Evolutionary conservation across 2,888 invertebrate genomes (phyloP).

Genomic region (Coelopa pilipes): DNA sequence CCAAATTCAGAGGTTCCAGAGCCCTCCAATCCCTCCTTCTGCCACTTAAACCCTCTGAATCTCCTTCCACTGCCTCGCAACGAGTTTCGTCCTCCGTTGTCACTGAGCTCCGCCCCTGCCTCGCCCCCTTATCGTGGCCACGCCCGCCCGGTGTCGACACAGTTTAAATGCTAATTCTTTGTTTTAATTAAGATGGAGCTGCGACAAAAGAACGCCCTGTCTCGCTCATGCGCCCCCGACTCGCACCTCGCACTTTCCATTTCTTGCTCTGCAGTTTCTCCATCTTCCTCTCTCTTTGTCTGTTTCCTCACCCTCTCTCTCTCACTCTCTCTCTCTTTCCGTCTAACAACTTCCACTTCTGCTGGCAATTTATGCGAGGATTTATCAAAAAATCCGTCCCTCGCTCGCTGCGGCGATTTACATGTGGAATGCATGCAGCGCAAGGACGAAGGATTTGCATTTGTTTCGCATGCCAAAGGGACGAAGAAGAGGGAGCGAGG

Average conservation of each 20-base stretch:
- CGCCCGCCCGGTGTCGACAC: not conserved
- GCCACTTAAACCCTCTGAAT: not conserved
- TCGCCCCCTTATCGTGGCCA: not conserved
- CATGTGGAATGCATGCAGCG: constrained; percentile 13
- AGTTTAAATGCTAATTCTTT: constrained; percentile 27
- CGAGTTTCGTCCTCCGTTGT: too few species aligned
- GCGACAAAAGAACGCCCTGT: not conserved
- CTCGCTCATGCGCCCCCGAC: not conserved
- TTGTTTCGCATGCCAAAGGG: not conserved
- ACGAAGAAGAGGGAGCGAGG: too few species aligned
- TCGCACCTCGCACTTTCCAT: not conserved
- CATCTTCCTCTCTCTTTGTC: too few species aligned
- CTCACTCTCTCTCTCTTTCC: not conserved
- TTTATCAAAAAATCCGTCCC: constrained; percentile 10
- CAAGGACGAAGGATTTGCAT: constrained; percentile 15
- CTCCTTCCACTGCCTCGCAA: not conserved
- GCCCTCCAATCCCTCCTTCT: too few species aligned
- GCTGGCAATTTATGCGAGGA: constrained; percentile 20
- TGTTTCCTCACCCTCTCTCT: not conserved
- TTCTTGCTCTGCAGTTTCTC: not conserved
- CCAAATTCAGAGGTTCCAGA: too few species aligned
- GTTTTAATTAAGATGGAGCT: constrained; percentile 26
- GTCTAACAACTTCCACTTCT: not conserved
- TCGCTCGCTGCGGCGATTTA: constrained; percentile 6
- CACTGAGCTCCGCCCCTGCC: too few species aligned